A percentile compares a stretch with the other conserved stretches of the same genome.
Conservation (phyloP, 1,140 invertebrate species). For the Maconellicoccus hirsutus region DNA sequence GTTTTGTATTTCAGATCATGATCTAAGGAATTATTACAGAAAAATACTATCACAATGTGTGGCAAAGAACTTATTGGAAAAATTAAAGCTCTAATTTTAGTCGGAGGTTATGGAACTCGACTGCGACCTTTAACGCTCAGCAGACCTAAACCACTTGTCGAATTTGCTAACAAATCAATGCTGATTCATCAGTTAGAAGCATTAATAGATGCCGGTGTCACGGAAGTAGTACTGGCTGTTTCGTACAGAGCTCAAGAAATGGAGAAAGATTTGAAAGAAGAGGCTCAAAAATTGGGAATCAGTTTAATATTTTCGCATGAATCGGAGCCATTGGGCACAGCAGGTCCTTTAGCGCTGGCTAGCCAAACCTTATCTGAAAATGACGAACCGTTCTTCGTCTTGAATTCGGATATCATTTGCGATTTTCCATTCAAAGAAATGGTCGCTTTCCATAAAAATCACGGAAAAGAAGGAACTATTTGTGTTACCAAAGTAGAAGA, state of each 20-base stretch:
- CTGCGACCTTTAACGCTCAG: constrained; percentile 90
- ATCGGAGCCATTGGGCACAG: constrained; percentile 92
- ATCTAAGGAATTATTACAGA: too few species aligned
- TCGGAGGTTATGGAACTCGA: constrained; percentile 96
- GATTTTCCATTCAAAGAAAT: constrained; percentile 97
- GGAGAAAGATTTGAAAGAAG: constrained; percentile 79
- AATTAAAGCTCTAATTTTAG: constrained; percentile 92
- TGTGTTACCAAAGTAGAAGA: constrained; percentile 98
- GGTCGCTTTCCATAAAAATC: constrained; percentile 80
- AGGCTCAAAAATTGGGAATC: constrained; percentile 72
- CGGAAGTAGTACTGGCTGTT: constrained; percentile 80
- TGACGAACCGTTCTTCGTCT: constrained; percentile 90
- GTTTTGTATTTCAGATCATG: too few species aligned
- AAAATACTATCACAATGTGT: background rate
- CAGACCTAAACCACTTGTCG: constrained; percentile 92
- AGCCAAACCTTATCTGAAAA: constrained; percentile 53
- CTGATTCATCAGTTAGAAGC: constrained; percentile 90
- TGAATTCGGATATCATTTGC: constrained; percentile 99
- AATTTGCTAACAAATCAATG: constrained; percentile 99
- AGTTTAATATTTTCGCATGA: constrained; percentile 90
- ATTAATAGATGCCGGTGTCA: constrained; percentile 76
- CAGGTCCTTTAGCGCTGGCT: constrained; percentile 92
- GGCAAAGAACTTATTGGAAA: constrained; percentile 9
- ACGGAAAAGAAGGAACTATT: constrained; percentile 95
- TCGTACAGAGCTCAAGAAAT: constrained; percentile 97